A percentile compares a stretch with the other conserved stretches of the same genome.
Evolutionary conservation across 2,888 invertebrate genomes (phyloP).

Genomic region (Panorpa germanica): DNA sequence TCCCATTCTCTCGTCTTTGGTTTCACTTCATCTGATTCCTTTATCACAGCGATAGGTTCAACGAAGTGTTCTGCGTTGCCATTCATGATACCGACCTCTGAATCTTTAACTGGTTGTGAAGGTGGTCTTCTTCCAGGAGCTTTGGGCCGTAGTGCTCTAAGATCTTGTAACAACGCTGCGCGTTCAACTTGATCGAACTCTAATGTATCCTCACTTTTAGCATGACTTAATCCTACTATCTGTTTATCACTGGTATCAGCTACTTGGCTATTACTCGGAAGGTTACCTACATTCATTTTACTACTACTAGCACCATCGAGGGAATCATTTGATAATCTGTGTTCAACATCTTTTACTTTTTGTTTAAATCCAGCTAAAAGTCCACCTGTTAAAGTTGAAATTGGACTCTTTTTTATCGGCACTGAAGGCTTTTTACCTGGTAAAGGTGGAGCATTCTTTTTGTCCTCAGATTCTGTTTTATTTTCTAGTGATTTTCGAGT

Average conservation of each 20-base stretch:
- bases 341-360: constrained; percentile 32
- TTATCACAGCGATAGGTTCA: constrained; percentile 11
- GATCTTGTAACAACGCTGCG: constrained; percentile 41
- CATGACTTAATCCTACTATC: constrained; percentile 16
- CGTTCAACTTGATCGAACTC: constrained; percentile 50
- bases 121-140: constrained; percentile 41
- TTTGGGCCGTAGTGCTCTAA: constrained; percentile 34
- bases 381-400: constrained; percentile 31
- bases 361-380: constrained; percentile 39
- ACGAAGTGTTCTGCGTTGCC: constrained; percentile 17
- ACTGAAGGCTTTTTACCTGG: constrained; percentile 41
- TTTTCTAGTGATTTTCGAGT: constrained; percentile 31
- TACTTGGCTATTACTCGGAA: constrained; percentile 13
- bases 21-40: constrained; percentile 27
- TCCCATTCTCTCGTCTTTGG: constrained; percentile 51
- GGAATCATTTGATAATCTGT: constrained; percentile 25
- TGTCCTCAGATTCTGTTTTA: constrained; percentile 23
- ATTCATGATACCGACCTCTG: constrained; percentile 18
- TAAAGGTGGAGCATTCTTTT: constrained; percentile 26
- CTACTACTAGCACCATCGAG: constrained; percentile 30
- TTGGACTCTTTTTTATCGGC: constrained; percentile 48
- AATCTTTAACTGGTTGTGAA: constrained; percentile 27
- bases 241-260: constrained; percentile 16
- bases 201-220: constrained; percentile 19
- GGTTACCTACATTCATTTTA: too few relatives aligned